phyloP scores from a whole-genome alignment of 2,888 invertebrate genomes.

The Drosophila setosimentum region DNA sequence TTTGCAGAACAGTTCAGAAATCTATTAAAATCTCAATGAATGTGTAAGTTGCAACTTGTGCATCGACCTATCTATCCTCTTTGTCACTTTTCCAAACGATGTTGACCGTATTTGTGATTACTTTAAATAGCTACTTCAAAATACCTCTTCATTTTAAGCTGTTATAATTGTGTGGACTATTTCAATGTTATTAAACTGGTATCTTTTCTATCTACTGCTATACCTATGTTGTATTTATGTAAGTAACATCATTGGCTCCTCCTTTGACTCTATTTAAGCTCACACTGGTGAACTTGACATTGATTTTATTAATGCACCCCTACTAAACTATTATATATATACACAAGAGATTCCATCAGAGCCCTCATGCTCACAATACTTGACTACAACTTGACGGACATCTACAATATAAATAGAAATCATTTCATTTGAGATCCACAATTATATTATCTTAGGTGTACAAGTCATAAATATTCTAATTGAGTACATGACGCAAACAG shows the following conservation, averaged over 20 bases:
- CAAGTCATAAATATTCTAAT: slow-evolving; percentile 56
- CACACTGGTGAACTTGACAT: neutral
- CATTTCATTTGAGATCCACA: slow-evolving; percentile 35
- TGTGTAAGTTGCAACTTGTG: neutral
- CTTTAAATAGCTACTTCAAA: neutral
- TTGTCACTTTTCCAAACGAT: neutral
- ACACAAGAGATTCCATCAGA: neutral
- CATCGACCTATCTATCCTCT: neutral
- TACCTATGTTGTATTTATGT: neutral
- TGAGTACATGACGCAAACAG: slow-evolving; percentile 38
- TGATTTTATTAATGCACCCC: neutral
- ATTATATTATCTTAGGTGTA: slow-evolving; percentile 40
- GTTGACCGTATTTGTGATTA: neutral
- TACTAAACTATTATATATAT: neutral
- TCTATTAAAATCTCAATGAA: neutral
- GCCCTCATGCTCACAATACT: neutral
- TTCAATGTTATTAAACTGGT: neutral
- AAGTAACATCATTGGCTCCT: neutral
- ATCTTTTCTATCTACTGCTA: neutral
- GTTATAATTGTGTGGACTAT: neutral
- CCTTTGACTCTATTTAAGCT: neutral
- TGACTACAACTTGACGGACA: neutral
- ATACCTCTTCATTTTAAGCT: neutral
- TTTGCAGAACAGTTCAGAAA: neutral
- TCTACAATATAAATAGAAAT: slow-evolving; percentile 12